Percentiles rank a stretch among this genome's conserved stretches.
Conservation (phyloP, 2,888 invertebrate species). For the Nudaria mundana region DNA sequence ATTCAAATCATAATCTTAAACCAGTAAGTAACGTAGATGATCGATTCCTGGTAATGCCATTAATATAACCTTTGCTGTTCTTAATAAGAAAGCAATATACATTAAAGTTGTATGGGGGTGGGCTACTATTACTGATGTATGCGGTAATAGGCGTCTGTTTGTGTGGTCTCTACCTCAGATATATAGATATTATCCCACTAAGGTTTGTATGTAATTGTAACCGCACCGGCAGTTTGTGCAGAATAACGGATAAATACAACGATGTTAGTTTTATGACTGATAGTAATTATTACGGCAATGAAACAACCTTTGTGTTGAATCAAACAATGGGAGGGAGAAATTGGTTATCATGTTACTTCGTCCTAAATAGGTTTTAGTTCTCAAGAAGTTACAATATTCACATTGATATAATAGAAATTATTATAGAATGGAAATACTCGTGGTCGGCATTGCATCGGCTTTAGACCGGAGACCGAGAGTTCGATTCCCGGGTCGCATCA, state of each 20-base stretch:
- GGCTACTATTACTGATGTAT: conserved; percentile 34
- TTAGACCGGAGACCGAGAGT: no score
- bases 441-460: no score
- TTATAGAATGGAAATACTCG: no score
- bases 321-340: not conserved
- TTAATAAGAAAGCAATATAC: conserved; percentile 76
- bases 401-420: no score
- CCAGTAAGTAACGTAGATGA: conserved; percentile 27
- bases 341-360: not conserved
- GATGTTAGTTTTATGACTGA: conserved; percentile 22
- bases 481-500: no score
- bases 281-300: conserved; percentile 7
- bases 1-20: conserved; percentile 41
- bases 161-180: conserved; percentile 59
- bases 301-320: not conserved
- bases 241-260: conserved; percentile 35
- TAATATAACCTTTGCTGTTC: conserved; percentile 66
- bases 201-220: conserved; percentile 17
- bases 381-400: no score
- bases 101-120: conserved; percentile 58
- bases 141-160: conserved; percentile 42
- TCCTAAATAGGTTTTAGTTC: no score
- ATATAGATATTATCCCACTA: conserved; percentile 49
- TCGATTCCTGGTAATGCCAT: conserved; percentile 35
- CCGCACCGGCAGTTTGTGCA: conserved; percentile 31